A percentile compares a stretch with the other conserved stretches of the same genome.
These are phyloP conservation scores for Nephrotoma flavescens DNA, from an alignment of 2,888 invertebrate species.

Conservation along the genomic window DNA sequence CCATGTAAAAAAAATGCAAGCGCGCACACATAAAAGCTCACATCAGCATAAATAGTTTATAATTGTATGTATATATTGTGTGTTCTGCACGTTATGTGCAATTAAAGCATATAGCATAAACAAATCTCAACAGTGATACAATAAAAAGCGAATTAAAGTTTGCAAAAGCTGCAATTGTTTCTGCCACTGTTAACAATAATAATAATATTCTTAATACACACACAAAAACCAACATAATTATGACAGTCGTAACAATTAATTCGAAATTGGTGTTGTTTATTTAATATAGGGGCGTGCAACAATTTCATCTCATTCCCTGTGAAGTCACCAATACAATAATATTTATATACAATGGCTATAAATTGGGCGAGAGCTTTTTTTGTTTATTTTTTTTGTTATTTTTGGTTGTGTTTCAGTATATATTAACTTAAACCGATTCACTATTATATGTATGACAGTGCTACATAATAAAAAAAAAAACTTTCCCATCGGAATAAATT, in stretches of 20 bases:
- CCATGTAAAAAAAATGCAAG: not conserved
- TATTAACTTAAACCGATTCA: not conserved
- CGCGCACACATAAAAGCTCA: not conserved
- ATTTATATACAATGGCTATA: not conserved
- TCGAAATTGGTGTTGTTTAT: not conserved
- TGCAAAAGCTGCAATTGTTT: not conserved
- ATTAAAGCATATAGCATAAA: not conserved
- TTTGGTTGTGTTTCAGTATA: not conserved
- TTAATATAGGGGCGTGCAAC: not conserved
- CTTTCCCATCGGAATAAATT: not conserved
- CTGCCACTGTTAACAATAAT: not conserved
- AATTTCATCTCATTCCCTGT: not conserved
- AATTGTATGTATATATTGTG: not conserved
- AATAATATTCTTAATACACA: not conserved
- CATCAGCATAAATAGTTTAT: not conserved
- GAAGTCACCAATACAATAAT: not conserved
- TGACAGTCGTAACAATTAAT: not conserved
- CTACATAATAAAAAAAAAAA: not conserved
- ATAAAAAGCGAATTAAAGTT: not conserved
- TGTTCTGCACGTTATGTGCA: not conserved
- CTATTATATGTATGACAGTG: not conserved
- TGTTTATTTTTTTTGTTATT: not conserved
- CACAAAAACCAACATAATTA: not conserved
- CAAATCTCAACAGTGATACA: not conserved
- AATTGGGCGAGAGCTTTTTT: not conserved